phyloP scores from a whole-genome alignment of 2,797 vertebrate species.

The Girardinus metallicus region DNA sequence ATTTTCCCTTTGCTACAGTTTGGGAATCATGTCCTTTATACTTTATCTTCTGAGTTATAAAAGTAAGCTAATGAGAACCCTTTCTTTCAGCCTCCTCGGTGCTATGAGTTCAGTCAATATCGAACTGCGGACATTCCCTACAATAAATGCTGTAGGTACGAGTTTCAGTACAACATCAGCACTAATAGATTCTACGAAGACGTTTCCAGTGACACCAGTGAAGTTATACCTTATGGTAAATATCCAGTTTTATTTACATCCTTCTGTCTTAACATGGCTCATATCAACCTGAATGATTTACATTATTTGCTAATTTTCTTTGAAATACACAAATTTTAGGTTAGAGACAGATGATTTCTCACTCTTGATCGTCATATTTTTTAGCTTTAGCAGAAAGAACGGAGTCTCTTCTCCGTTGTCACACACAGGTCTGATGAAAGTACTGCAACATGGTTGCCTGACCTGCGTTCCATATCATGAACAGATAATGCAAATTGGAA shows the following conservation, averaged over 20 bases:
- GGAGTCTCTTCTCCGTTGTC: no score
- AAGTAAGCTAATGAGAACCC: neutral
- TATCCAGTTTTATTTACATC: neutral
- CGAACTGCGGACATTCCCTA: constrained; percentile 10
- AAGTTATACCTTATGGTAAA: constrained; percentile 29
- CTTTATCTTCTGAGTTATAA: neutral
- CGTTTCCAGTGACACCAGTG: neutral
- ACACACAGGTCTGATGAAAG: neutral
- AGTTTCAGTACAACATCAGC: constrained; percentile 1
- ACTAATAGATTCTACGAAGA: rapidly evolving
- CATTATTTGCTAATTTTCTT: neutral
- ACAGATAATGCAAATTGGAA: neutral
- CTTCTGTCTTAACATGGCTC: neutral
- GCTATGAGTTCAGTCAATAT: neutral
- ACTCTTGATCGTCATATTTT: no score
- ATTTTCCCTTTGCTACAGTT: neutral
- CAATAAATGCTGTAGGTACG: constrained; percentile 41
- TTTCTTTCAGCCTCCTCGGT: neutral
- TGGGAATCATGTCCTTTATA: neutral
- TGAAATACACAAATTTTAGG: neutral
- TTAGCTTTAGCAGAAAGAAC: neutral
- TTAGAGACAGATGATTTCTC: neutral
- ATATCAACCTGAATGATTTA: neutral
- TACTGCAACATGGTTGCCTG: no score
- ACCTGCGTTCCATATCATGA: neutral